These are phyloP conservation scores for Aurelia coerulea DNA, from an alignment of 30 jellyfish, hydroid and myxozoan species.

Conservation along the genomic window DNA sequence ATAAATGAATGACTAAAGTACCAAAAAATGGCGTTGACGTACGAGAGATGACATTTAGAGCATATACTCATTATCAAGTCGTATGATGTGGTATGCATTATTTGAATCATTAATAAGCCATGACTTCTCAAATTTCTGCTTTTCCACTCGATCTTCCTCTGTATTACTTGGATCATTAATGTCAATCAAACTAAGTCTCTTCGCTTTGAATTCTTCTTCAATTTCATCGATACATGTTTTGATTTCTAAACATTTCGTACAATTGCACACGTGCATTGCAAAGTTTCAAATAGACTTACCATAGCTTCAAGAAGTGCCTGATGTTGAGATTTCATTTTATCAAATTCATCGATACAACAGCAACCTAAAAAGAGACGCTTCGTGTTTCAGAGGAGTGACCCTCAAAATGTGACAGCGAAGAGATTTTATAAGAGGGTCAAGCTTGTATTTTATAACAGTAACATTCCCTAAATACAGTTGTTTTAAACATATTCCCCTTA, in stretches of 20 bases:
- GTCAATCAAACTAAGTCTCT: conserved; percentile 93
- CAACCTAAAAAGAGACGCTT: conserved; percentile 72
- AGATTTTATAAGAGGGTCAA: too few species aligned
- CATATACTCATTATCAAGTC: too few species aligned
- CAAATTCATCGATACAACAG: conserved; percentile 98
- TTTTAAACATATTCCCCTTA: too few species aligned
- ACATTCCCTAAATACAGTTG: too few species aligned
- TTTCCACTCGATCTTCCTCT: conserved; percentile 97
- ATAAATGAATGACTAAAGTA: too few species aligned
- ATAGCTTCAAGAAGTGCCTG: conserved; percentile 99
- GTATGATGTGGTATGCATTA: too few species aligned
- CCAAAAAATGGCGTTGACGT: too few species aligned
- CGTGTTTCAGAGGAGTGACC: background rate
- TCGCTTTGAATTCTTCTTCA: conserved; percentile 99
- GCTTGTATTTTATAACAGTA: too few species aligned
- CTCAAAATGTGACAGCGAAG: too few species aligned
- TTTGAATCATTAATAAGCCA: conserved; percentile 74
- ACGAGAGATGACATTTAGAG: too few species aligned
- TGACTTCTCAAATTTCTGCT: conserved; percentile 93
- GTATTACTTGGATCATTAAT: conserved; percentile 93
- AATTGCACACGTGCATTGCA: too few species aligned
- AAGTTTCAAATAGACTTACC: conserved; percentile 35
- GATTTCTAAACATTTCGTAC: conserved; percentile 85
- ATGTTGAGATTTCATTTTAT: conserved; percentile 98
- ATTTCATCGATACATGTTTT: conserved; percentile 98